phyloP scores from a whole-genome alignment of 2,797 vertebrate genomes.

The Dryobates pubescens region DNA sequence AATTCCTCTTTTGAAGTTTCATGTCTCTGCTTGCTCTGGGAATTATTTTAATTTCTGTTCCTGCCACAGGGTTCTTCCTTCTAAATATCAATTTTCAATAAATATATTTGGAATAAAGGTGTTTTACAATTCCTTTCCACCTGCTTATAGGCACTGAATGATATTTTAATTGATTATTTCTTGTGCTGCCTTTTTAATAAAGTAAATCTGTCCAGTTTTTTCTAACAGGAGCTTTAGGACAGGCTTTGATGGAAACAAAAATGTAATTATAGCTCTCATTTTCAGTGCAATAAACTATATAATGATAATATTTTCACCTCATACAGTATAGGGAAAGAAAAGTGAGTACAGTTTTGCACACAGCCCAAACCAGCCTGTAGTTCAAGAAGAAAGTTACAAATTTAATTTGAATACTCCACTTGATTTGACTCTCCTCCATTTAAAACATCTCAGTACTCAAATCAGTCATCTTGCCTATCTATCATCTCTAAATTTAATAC shows the following conservation, averaged over 20 bases:
- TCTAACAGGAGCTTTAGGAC: neutral
- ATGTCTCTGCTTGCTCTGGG: neutral
- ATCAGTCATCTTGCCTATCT: neutral
- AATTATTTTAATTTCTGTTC: conserved; percentile 3
- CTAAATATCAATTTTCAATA: neutral
- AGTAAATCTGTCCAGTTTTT: neutral
- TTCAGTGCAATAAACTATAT: neutral
- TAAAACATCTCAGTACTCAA: neutral
- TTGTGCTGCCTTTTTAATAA: neutral
- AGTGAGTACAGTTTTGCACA: neutral
- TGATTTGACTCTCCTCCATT: neutral
- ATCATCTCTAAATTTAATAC: neutral
- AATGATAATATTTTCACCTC: neutral
- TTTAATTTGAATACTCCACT: neutral
- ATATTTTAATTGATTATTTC: neutral
- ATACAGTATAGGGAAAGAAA: neutral
- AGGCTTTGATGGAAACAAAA: neutral
- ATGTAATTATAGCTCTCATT: neutral
- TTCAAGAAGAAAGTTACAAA: neutral
- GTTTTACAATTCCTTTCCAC: neutral
- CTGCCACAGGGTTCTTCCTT: neutral
- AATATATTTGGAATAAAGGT: neutral
- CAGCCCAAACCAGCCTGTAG: neutral
- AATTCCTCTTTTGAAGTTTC: neutral
- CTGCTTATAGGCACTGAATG: neutral